These are phyloP conservation scores for Trachelus stipa DNA, from an alignment of 2,888 invertebrate genomes.

Conservation along the genomic window DNA sequence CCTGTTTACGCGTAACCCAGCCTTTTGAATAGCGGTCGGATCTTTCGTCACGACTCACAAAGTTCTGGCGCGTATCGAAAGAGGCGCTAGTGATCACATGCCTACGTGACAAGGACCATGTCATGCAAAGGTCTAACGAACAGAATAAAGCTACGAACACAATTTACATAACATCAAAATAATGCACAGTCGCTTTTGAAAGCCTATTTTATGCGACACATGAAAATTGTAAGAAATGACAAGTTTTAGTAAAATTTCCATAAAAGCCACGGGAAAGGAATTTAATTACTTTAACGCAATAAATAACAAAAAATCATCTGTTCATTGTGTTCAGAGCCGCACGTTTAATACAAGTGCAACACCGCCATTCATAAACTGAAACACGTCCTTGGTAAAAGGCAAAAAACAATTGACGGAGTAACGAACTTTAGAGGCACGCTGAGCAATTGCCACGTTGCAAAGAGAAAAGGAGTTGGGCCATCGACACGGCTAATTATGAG, in stretches of 20 bases:
- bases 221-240: not conserved
- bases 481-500: not conserved
- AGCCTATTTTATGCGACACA: not conserved
- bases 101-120: constrained; percentile 51
- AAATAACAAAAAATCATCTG: not conserved
- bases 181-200: not conserved
- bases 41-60: not conserved
- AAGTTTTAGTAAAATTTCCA: not conserved
- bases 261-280: not conserved
- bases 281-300: not conserved
- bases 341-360: not conserved
- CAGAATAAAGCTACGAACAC: not conserved
- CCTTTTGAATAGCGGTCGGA: not conserved
- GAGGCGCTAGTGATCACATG: constrained; percentile 32
- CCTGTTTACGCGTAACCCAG: not conserved
- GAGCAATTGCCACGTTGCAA: not conserved
- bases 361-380: not conserved
- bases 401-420: not conserved
- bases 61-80: constrained; percentile 19
- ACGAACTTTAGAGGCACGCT: not conserved
- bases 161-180: not conserved
- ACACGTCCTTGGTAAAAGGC: not conserved
- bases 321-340: not conserved
- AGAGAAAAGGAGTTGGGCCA: not conserved
- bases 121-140: constrained; percentile 12